Evolutionary conservation across 2,888 invertebrate species (phyloP).

Genomic region (Entomobrya multifasciata): DNA sequence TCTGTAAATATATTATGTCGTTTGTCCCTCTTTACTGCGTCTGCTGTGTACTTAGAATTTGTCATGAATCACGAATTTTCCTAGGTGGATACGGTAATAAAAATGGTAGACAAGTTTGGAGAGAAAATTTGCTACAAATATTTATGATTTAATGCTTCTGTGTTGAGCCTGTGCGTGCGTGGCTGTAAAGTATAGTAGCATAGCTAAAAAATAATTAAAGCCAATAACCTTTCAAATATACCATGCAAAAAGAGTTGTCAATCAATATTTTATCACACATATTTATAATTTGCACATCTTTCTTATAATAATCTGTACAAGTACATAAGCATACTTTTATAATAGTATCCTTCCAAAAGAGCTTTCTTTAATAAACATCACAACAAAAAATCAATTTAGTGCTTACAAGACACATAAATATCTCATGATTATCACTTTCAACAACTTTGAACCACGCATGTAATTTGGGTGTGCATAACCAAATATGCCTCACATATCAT

Average conservation of each 20-base stretch:
- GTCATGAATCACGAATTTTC: background rate
- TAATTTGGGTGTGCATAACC: conserved; percentile 7
- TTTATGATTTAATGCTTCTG: too few relatives aligned
- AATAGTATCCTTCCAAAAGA: background rate
- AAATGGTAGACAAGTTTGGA: background rate
- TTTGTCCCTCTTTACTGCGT: too few relatives aligned
- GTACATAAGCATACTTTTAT: too few relatives aligned
- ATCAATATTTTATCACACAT: background rate
- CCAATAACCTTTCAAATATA: conserved; percentile 22
- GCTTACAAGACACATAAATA: conserved; percentile 39
- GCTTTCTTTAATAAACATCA: too few relatives aligned
- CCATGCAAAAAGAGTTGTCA: conserved; percentile 14
- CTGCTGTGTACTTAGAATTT: background rate
- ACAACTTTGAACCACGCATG: background rate
- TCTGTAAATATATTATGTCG: background rate
- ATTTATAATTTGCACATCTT: conserved; percentile 19
- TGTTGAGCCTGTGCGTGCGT: too few relatives aligned
- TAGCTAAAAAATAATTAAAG: conserved; percentile 28
- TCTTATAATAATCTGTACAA: too few relatives aligned
- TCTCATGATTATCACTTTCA: conserved; percentile 41
- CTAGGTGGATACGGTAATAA: background rate
- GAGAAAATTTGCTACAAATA: background rate
- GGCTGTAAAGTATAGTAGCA: conserved; percentile 10
- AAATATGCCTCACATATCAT: conserved; percentile 1
- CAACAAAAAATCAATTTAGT: conserved; percentile 9